Base-by-base conservation (phyloP, 1,140 invertebrate species). In the Scaptodrosophila lebanonensis region DNA sequence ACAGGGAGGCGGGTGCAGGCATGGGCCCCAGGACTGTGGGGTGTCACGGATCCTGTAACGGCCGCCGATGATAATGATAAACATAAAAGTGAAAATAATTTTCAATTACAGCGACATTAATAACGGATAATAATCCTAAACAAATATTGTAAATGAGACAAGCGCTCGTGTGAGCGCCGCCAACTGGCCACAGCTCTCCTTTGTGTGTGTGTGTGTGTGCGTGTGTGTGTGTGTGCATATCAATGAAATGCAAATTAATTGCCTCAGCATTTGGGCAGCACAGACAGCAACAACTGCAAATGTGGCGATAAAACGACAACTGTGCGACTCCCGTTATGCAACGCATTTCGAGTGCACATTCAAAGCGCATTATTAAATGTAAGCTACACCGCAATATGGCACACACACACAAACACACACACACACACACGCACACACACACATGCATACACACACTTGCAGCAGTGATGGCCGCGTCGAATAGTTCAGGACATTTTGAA, bases 71-170 rank as follows among this genome's bases (percentile, higher is more conserved):
- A 75, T 82, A 79, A 69, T 72, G 69, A 77, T 83, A 79, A 79
- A 59, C 75, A 83, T 69, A 82, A 82, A 82, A 82, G 75, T 82
- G 75, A 82, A 82, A 82, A 82, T 82, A 82, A 82, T 82, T 82
- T 82, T 82, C 75, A 82, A 82, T 82, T 82, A 82, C 70, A 83
- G 76, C 69, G 67, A 75, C 75, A 82, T 82, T 82, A 82, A 82
- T 82, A 82, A 82, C 75, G 75, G 75, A 82, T 82, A 82, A 82
- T 82, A 82, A 82, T 82, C 75, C 75, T 82, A 82, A 82, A 79
- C 76, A 82, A 82, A 82, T 70, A 75, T 57, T 69, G 48, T 45
- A 35, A 53, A 60, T 33, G 32, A 3, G 3, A 51, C 33, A 43
- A 38, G 13, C 12, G 11, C 29, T 8, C 11, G 17, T n/a, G 30